These are phyloP conservation scores for Neotoma lepida DNA, from an alignment of 2,113 vertebrate genomes.

Conservation along the genomic window DNA sequence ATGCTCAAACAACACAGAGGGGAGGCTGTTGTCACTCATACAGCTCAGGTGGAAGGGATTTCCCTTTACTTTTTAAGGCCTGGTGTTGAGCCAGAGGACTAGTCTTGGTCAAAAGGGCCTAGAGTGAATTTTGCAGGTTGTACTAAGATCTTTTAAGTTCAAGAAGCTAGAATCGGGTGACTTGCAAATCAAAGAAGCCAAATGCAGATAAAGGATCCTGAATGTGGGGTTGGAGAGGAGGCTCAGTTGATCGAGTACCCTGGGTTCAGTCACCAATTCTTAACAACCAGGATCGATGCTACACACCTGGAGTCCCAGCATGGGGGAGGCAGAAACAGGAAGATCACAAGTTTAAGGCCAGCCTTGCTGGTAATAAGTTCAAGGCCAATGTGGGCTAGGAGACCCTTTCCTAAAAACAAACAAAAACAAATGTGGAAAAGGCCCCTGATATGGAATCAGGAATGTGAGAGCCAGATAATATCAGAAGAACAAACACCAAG, in stretches of 20 bases:
- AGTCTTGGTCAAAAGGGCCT: background rate
- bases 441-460: background rate
- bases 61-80: background rate
- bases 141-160: background rate
- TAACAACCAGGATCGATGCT: background rate
- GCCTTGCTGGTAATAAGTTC: background rate
- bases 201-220: background rate
- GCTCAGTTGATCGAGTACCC: background rate
- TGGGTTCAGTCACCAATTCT: background rate
- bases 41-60: background rate
- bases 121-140: background rate
- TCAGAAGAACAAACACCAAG: background rate
- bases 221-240: background rate
- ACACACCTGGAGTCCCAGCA: background rate
- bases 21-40: background rate
- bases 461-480: background rate
- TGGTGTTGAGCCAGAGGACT: background rate
- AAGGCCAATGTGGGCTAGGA: background rate
- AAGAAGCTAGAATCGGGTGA: background rate
- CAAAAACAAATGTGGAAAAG: background rate
- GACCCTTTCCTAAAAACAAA: background rate
- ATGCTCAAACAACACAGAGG: background rate
- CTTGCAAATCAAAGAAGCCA: background rate
- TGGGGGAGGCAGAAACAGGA: background rate
- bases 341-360: background rate